phyloP scores from a whole-genome alignment of 2,888 invertebrate species.

The Acrobasis repandana region DNA sequence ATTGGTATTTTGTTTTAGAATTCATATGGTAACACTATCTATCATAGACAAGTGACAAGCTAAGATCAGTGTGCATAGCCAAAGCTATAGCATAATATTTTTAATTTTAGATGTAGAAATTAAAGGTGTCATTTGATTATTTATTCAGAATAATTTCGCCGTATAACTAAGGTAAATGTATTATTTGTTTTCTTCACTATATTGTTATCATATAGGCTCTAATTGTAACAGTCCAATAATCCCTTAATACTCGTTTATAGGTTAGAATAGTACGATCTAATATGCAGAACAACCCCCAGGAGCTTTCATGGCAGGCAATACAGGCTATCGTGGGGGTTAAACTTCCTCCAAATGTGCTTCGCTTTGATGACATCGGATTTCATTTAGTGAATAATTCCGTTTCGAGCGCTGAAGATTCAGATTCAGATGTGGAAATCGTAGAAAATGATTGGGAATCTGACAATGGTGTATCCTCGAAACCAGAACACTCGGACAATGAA shows the following conservation, averaged over 20 bases:
- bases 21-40: not conserved
- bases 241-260: slow-evolving; percentile 78
- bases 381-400: slow-evolving; percentile 74
- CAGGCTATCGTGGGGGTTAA: slow-evolving; percentile 82
- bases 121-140: slow-evolving; percentile 72
- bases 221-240: slow-evolving; percentile 60
- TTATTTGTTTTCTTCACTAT: slow-evolving; percentile 29
- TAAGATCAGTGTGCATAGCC: slow-evolving; percentile 19
- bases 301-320: slow-evolving; percentile 84
- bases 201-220: slow-evolving; percentile 36
- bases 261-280: slow-evolving; percentile 82
- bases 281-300: slow-evolving; percentile 84
- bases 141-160: slow-evolving; percentile 55
- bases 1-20: slow-evolving; percentile 1
- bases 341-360: slow-evolving; percentile 78
- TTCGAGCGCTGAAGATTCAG: slow-evolving; percentile 76
- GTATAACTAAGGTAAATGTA: slow-evolving; percentile 70
- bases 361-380: slow-evolving; percentile 80
- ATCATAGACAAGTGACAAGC: slow-evolving; percentile 4
- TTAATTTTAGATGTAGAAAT: slow-evolving; percentile 84
- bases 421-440: slow-evolving; percentile 80
- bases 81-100: slow-evolving; percentile 75
- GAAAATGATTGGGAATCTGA: slow-evolving; percentile 80
- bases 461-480: slow-evolving; percentile 73
- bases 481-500: slow-evolving; percentile 76